Conservation (phyloP, 2,113 vertebrate genomes). For the Salminus brasiliensis region DNA sequence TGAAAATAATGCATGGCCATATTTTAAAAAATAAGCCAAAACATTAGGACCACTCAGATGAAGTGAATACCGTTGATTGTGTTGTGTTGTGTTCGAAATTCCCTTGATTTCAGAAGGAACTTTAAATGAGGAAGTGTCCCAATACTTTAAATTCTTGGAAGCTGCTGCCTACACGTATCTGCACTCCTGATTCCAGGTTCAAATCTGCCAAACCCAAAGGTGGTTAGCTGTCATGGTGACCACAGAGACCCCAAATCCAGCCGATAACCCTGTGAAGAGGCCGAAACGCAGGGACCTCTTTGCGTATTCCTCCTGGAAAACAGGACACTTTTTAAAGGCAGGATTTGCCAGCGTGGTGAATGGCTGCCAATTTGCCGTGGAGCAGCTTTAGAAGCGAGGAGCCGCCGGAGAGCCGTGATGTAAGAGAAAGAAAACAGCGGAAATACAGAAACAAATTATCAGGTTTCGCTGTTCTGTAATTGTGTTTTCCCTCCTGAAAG, state of each 20-base stretch:
- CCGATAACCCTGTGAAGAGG: not conserved
- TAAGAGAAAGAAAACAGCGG: not conserved
- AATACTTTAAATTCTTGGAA: too few species aligned
- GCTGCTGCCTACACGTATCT: too few species aligned
- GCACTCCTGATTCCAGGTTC: too few species aligned
- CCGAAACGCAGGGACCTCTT: not conserved
- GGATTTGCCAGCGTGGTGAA: not conserved
- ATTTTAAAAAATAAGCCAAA: too few species aligned
- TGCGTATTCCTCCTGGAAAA: not conserved
- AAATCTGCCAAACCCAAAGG: not conserved
- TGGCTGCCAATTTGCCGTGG: not conserved
- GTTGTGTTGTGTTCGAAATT: too few species aligned
- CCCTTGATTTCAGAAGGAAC: too few species aligned
- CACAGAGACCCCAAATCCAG: not conserved
- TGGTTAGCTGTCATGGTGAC: not conserved
- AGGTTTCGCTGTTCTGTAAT: slow-evolving; percentile 30
- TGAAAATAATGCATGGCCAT: too few species aligned
- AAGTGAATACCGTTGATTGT: too few species aligned
- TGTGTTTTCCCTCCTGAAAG: slow-evolving; percentile 49
- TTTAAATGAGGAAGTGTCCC: too few species aligned
- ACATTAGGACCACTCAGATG: too few species aligned
- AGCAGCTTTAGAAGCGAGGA: not conserved
- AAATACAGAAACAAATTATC: slow-evolving; percentile 37
- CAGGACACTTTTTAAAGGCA: not conserved
- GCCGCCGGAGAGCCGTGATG: not conserved